Percentiles rank a stretch among this genome's conserved stretches.
phyloP scores from a whole-genome alignment of 2,113 vertebrate species.

The Porphyrio hochstetteri region DNA sequence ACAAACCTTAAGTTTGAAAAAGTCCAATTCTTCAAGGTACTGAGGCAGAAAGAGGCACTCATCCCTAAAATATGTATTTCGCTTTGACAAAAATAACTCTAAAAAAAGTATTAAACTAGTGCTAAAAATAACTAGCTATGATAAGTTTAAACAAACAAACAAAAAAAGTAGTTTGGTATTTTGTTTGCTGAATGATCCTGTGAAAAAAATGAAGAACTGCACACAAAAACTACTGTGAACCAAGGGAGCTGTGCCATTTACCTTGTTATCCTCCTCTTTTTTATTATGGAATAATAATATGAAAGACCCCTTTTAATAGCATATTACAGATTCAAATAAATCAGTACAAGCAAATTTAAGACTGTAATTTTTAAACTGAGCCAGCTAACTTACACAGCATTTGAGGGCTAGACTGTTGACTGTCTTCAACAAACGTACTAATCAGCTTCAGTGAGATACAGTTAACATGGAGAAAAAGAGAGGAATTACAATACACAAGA shows the following conservation, averaged over 20 bases:
- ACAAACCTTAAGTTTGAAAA: neutral
- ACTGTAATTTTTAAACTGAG: neutral
- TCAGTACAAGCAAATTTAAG: neutral
- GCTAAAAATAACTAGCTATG: neutral
- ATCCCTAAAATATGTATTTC: neutral
- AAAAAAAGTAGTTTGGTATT: neutral
- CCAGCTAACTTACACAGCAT: neutral
- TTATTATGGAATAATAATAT: neutral
- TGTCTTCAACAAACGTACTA: neutral
- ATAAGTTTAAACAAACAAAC: neutral
- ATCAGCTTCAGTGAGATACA: neutral
- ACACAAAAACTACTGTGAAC: neutral
- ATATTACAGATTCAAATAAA: neutral
- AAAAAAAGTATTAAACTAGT: neutral
- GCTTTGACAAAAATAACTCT: neutral
- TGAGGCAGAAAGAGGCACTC: neutral
- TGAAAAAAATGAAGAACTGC: neutral
- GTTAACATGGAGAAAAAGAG: neutral
- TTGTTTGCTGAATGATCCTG: neutral
- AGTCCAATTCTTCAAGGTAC: neutral
- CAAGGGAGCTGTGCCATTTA: neutral
- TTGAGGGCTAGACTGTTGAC: neutral
- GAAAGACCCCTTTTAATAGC: neutral
- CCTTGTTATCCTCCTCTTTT: neutral
- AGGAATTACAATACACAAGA: neutral